A percentile compares a stretch with the other conserved stretches of the same genome.
Evolutionary conservation across 2,113 vertebrate species (phyloP).

Genomic region (Sebastes schlegelii): DNA sequence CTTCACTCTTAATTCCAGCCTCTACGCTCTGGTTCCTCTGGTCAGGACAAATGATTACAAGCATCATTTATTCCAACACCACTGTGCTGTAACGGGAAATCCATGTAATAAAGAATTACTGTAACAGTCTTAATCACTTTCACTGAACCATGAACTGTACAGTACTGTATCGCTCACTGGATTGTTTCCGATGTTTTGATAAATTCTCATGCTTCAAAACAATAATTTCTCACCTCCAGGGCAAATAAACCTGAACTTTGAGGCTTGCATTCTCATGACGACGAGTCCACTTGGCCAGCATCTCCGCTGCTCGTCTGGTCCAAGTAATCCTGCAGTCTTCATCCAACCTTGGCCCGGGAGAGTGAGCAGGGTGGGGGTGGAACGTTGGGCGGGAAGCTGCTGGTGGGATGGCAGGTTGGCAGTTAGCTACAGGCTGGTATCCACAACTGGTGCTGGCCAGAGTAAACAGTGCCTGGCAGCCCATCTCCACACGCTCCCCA

Average conservation of each 20-base stretch:
- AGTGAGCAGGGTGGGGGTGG: slow-evolving; percentile 11
- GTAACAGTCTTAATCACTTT: slow-evolving; percentile 45
- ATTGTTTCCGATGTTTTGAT: slow-evolving; percentile 37
- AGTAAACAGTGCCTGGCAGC: slow-evolving; percentile 60
- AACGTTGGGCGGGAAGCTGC: slow-evolving; percentile 14
- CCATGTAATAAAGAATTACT: slow-evolving; percentile 45
- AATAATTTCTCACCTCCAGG: slow-evolving; percentile 14
- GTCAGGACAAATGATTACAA: slow-evolving; percentile 58
- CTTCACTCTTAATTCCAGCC: slow-evolving; percentile 38
- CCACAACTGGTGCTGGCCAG: slow-evolving; percentile 48
- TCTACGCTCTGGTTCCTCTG: slow-evolving; percentile 49
- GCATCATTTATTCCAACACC: slow-evolving; percentile 53
- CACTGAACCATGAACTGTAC: slow-evolving; percentile 41
- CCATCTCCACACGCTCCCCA: slow-evolving; percentile 18
- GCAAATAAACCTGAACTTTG: slow-evolving; percentile 23
- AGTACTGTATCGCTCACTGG: slow-evolving; percentile 1
- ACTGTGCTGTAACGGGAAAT: slow-evolving; percentile 30
- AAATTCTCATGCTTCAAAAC: slow-evolving; percentile 16
- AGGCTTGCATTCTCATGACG: slow-evolving; percentile 3
- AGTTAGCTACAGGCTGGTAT: slow-evolving; percentile 47
- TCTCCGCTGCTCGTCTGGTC: neutral
- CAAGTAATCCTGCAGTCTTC: slow-evolving; percentile 39
- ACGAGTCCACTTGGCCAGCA: neutral
- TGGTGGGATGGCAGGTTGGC: slow-evolving; percentile 55
- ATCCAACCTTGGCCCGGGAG: slow-evolving; percentile 24